Evolutionary conservation across 2,888 invertebrate species (phyloP).

Genomic region (Cheilosia scutellata): DNA sequence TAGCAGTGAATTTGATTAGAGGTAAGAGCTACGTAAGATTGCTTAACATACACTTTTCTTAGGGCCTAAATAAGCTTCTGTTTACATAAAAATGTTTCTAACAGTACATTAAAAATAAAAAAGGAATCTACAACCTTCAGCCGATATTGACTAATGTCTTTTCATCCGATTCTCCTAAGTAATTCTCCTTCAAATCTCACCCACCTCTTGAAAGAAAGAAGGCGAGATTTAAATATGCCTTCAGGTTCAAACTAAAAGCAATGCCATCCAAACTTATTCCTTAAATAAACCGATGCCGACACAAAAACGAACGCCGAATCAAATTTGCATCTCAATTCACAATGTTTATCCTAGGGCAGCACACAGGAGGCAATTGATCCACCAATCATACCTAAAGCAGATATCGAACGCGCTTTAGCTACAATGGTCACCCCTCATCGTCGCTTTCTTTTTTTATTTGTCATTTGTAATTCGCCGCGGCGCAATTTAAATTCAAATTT

Average conservation of each 20-base stretch:
- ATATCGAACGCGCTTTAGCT: conserved; percentile 15
- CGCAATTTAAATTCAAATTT: conserved; percentile 66
- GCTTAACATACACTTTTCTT: too few relatives aligned
- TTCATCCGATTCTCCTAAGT: too few relatives aligned
- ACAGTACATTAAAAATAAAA: too few relatives aligned
- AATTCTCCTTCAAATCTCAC: not conserved
- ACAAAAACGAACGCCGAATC: conserved; percentile 10
- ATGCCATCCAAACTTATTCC: conserved; percentile 10
- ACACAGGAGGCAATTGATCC: conserved; percentile 55
- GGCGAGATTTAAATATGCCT: not conserved
- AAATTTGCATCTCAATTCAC: conserved; percentile 59
- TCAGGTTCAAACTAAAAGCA: conserved; percentile 2
- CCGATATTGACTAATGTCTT: too few relatives aligned
- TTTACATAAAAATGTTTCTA: too few relatives aligned
- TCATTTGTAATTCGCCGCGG: conserved; percentile 42
- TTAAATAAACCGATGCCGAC: not conserved
- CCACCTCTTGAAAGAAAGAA: not conserved
- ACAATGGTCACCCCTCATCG: conserved; percentile 43
- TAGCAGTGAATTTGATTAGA: too few relatives aligned
- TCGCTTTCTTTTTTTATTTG: not conserved
- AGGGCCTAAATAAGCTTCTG: too few relatives aligned
- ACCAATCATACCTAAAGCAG: conserved; percentile 52
- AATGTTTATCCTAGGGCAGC: conserved; percentile 44
- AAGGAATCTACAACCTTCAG: too few relatives aligned
- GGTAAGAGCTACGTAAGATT: too few relatives aligned